Base-by-base conservation (phyloP, 2,797 vertebrate species). In the Sebastes vulpes region DNA sequence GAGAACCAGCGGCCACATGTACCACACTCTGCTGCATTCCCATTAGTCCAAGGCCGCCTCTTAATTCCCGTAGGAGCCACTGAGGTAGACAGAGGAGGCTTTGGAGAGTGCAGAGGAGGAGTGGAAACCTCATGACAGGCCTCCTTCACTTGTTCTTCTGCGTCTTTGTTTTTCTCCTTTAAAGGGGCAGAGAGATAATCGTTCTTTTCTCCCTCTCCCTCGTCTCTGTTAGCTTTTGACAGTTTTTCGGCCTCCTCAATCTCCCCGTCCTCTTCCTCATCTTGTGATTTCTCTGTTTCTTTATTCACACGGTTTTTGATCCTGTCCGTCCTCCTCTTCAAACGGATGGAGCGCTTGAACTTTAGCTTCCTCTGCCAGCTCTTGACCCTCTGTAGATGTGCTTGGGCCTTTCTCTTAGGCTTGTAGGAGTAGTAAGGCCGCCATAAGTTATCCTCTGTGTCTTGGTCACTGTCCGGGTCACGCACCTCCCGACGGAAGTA, bases 381-480 rank as follows among this genome's bases (percentile, higher is more conserved):
- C 88, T 96, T 97, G n/a, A 96, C 90, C 84, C 95, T 96, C 83
- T 97, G 96, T 53, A 96, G 77, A 77, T 92, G 93, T 52, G 87
- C 61, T 38, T 94, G 94, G 1, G 94, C 84, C 89, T 97, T 97
- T 61, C 96, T 95, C 80, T 98, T 98, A 46, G 98, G 97, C 87
- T 98, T 98, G 91, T 98, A 98, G 16, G 97, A 97, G 85, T 98
- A 98, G 83, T 98, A 98, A 3, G 98, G 98, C 77, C 97, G 94
- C 98, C 97, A 98, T 53, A 98, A 95, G 84, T 97, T 96, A 83
- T 98, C 98, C 77, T 97, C 97, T 0, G 82, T 92, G 8, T 97
- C 97, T 1, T 97, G 94, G 68, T 97, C 96, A 0, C 97, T 97
- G 0, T 97, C 96, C 6, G 89, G 94, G 75, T 97, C 96, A 0